Base-by-base conservation (phyloP, 2,888 invertebrate genomes). In the Epirrita christyi region DNA sequence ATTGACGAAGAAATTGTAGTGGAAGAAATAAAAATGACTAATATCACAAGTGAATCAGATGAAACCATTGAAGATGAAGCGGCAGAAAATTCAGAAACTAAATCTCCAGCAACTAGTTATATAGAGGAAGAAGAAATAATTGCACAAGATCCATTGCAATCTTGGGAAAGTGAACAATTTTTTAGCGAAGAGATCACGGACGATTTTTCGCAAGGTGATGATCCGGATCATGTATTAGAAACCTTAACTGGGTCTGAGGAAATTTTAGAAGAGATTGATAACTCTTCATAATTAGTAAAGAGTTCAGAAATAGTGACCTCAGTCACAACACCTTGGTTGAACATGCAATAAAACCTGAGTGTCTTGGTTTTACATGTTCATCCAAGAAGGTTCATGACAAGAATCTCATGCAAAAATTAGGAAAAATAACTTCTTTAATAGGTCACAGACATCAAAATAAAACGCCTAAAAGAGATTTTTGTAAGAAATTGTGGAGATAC, bases 101-200 rank as follows among this genome's bases (percentile, higher is more conserved):
- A 49, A 28, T 6, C 21, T 29, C 15, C 5, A 3, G 29, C 11
- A 27, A 37, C 11, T 29, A 32, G 38, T 38, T 32, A 37, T 27
- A 27, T 28, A 40, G 11, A 4, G 21, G 41, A 28, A 4, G 50
- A 46, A 11, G 43, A 46, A 14, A n/a, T 32, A 11, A 27, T 47
- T 13, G 3, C 9, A 6, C 51, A 44, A 28, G 13, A 21, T 10
- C 28, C 11, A 21, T 27, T 29, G 2, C 34, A 40, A 36, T 47
- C 47, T 36, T 40, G 51, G 34, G 59, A 51, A 44, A 49, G 40
- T 40, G 43, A 21, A 37, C 50, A 48, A 52, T 38, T 32, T 40
- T 15, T n/a, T 27, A 50, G 50, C 7, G 21, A 34, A 21, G 51
- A 55, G 21, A 29, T 54, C 0, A 11, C n/a, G 8, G 13, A 37